A percentile compares a stretch with the other conserved stretches of the same genome.
Evolutionary conservation across 2,797 vertebrate genomes (phyloP).

Genomic region (Tympanoctomys barrerae): DNA sequence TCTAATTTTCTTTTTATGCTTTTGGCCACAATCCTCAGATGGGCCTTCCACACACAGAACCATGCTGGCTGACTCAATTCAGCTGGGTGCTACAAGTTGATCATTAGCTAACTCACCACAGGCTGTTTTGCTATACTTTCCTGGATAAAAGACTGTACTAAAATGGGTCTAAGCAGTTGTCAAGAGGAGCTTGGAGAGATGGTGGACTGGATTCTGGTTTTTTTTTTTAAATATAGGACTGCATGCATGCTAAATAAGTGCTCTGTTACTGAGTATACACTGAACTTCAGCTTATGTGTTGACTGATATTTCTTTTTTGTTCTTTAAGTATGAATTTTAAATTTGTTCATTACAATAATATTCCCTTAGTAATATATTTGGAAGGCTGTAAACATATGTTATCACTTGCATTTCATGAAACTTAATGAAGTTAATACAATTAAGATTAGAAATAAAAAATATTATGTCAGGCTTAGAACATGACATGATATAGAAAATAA

Average conservation of each 20-base stretch:
- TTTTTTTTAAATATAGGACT: background rate
- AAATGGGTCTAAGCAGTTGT: background rate
- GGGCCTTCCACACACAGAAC: background rate
- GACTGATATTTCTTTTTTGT: background rate
- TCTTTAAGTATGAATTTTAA: background rate
- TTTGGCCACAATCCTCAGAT: background rate
- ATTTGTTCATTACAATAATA: conserved; percentile 16
- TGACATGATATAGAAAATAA: conserved; percentile 19
- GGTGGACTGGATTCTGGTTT: background rate
- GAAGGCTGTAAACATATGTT: background rate
- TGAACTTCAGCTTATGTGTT: background rate
- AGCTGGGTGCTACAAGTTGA: background rate
- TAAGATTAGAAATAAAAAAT: conserved; percentile 33
- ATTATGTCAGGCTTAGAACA: background rate
- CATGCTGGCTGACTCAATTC: background rate
- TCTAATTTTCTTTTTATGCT: background rate
- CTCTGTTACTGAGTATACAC: background rate
- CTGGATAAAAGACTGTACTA: background rate
- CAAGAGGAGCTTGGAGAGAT: background rate
- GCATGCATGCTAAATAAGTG: background rate
- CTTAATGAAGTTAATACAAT: conserved; percentile 11
- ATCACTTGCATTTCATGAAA: background rate
- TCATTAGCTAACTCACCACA: background rate
- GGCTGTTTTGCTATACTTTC: background rate
- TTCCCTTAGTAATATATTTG: background rate